Percentiles rank a stretch among this genome's conserved stretches.
Evolutionary conservation across 1,140 invertebrate species (phyloP).

Genomic region (Trichonephila clavipes): DNA sequence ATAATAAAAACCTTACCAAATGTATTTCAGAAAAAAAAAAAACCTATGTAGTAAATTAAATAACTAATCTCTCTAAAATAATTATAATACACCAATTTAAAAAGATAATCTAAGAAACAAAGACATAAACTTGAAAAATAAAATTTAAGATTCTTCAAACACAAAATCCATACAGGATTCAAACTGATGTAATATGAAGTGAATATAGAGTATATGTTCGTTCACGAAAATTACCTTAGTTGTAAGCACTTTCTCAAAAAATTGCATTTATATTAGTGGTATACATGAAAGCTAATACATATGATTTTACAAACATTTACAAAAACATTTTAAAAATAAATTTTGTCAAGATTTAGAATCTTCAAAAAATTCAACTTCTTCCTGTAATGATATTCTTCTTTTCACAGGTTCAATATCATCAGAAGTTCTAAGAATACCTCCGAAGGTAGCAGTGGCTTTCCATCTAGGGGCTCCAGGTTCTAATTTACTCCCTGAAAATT

Average conservation of each 20-base stretch:
- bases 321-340: slow-evolving; percentile 19
- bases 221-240: neutral
- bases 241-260: neutral
- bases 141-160: neutral
- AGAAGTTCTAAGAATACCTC: slow-evolving; percentile 55
- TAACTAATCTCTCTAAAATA: too few relatives aligned
- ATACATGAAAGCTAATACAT: too few relatives aligned
- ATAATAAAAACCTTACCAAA: too few relatives aligned
- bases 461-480: slow-evolving; percentile 27
- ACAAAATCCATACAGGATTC: neutral
- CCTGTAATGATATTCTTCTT: slow-evolving; percentile 71
- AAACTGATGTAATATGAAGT: neutral
- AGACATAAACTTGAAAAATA: too few relatives aligned
- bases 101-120: too few relatives aligned
- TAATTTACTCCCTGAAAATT: slow-evolving; percentile 9
- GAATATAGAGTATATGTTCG: neutral
- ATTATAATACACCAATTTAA: too few relatives aligned
- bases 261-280: slow-evolving; percentile 43
- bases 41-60: too few relatives aligned
- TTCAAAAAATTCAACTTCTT: slow-evolving; percentile 63
- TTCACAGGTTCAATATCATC: slow-evolving; percentile 62
- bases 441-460: slow-evolving; percentile 65
- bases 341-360: slow-evolving; percentile 69
- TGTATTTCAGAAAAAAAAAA: too few relatives aligned
- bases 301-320: too few relatives aligned